Conservation (phyloP, 2,797 vertebrate genomes). For the Enoplosus armatus region DNA sequence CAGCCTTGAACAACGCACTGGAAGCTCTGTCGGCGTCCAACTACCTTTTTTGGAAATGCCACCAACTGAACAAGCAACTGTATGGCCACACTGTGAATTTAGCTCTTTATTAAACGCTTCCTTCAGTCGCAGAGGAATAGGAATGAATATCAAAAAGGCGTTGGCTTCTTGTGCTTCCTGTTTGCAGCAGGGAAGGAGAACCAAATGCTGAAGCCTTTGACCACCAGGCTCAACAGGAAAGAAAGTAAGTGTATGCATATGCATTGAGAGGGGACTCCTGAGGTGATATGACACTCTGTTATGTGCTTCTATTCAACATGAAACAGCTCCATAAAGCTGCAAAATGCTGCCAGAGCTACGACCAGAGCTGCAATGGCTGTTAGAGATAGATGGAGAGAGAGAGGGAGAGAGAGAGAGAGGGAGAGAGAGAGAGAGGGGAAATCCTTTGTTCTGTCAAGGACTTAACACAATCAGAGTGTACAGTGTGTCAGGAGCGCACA, state of each 20-base stretch:
- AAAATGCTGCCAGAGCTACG: slow-evolving; percentile 60
- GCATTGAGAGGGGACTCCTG: slow-evolving; percentile 33
- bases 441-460: slow-evolving; percentile 89
- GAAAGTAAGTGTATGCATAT: slow-evolving; percentile 48
- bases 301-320: slow-evolving; percentile 64
- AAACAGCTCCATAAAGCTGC: slow-evolving; percentile 68
- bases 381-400: slow-evolving; percentile 63
- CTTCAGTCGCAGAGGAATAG: slow-evolving; percentile 19
- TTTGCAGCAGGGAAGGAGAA: slow-evolving; percentile 28
- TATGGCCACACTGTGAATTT: neutral
- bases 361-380: slow-evolving; percentile 58
- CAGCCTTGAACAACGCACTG: slow-evolving; percentile 36
- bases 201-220: slow-evolving; percentile 18
- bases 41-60: slow-evolving; percentile 10
- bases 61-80: slow-evolving; percentile 24
- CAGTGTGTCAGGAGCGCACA: slow-evolving; percentile 87
- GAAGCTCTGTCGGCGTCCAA: slow-evolving; percentile 4
- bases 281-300: slow-evolving; percentile 62
- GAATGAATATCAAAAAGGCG: slow-evolving; percentile 37
- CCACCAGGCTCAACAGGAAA: neutral
- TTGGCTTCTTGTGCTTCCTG: slow-evolving; percentile 34
- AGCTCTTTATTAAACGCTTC: slow-evolving; percentile 46
- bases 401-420: slow-evolving; percentile 50
- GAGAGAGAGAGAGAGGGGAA: slow-evolving; percentile 37
- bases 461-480: slow-evolving; percentile 87